phyloP scores from a whole-genome alignment of 2,113 vertebrate genomes.

The Coracopsis vasa region DNA sequence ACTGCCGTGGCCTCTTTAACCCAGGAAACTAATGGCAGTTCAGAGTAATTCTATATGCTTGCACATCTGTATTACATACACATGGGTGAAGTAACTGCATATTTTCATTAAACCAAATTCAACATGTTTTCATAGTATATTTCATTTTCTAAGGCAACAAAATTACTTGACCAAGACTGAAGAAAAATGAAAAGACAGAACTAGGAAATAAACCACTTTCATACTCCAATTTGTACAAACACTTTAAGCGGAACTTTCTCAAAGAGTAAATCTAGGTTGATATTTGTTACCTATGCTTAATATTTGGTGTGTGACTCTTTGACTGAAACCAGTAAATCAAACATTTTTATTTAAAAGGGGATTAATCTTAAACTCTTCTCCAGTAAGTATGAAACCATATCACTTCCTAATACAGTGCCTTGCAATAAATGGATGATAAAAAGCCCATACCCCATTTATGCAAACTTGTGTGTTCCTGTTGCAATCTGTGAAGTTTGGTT shows the following conservation, averaged over 20 bases:
- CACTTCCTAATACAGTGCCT: not conserved
- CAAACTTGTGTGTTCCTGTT: constrained; percentile 92
- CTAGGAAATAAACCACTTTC: not conserved
- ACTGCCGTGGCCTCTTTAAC: not conserved
- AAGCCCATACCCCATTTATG: constrained; percentile 84
- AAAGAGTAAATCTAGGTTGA: not conserved
- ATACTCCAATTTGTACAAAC: not conserved
- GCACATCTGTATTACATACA: not conserved
- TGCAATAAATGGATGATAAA: not conserved
- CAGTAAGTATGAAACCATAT: not conserved
- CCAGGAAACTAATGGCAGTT: not conserved
- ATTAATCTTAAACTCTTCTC: not conserved
- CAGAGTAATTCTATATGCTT: not conserved
- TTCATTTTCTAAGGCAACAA: not conserved
- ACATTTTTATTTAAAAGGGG: not conserved
- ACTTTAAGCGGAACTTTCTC: not conserved
- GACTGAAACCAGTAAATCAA: not conserved
- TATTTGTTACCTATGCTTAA: not conserved
- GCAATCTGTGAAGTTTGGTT: constrained; percentile 87
- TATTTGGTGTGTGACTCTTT: not conserved
- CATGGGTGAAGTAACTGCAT: not conserved
- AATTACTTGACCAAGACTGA: not conserved
- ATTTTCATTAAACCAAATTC: not conserved
- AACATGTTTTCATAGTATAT: not conserved
- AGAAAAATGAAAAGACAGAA: not conserved